Percentiles rank a stretch among this genome's conserved stretches.
phyloP scores from a whole-genome alignment of 2,113 vertebrate species.

The Thinocorus orbignyianus region DNA sequence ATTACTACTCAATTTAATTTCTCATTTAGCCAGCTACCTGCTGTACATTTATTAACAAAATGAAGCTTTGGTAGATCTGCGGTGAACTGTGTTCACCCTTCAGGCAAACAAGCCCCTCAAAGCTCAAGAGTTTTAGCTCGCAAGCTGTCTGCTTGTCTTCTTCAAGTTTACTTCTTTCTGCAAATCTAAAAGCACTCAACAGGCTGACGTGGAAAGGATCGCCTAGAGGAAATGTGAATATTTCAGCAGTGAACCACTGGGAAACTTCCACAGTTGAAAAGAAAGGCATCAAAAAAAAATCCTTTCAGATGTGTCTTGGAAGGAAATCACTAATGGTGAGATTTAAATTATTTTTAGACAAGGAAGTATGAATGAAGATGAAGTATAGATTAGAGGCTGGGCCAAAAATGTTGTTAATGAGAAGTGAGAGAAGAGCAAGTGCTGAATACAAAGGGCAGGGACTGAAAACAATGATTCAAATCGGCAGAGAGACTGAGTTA shows the following conservation, averaged over 20 bases:
- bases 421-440: neutral
- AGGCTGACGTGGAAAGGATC: neutral
- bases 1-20: constrained; percentile 44
- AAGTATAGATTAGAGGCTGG: neutral
- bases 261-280: neutral
- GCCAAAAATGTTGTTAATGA: neutral
- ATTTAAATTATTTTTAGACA: constrained; percentile 19
- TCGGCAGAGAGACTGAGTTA: neutral
- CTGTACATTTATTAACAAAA: constrained; percentile 62
- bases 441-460: neutral
- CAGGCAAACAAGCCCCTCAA: constrained; percentile 39
- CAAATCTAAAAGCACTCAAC: constrained; percentile 25
- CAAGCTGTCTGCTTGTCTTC: constrained; percentile 37
- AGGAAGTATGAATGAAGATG: neutral
- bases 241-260: neutral
- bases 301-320: neutral
- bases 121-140: constrained; percentile 43
- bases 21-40: constrained; percentile 23
- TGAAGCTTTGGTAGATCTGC: constrained; percentile 10
- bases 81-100: constrained; percentile 51
- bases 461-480: neutral
- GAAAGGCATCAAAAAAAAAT: neutral
- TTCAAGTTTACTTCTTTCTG: constrained; percentile 35
- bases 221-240: constrained; percentile 41
- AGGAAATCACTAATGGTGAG: neutral